Conservation (phyloP, 1,140 invertebrate genomes). For the Pseudomyrmex gracilis region DNA sequence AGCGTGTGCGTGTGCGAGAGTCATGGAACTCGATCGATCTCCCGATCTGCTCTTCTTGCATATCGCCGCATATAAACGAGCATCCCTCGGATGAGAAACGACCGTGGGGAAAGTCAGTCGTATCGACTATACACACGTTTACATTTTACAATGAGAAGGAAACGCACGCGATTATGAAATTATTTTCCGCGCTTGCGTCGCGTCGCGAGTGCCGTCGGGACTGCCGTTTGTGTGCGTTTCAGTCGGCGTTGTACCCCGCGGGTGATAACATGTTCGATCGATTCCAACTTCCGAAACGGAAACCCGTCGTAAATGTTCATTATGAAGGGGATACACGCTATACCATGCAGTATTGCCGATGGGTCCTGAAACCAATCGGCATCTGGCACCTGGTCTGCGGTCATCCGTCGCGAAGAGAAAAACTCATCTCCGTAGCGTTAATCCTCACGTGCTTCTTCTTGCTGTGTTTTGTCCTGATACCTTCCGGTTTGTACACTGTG, state of each 20-base stretch:
- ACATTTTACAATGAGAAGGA: neutral
- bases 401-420: neutral
- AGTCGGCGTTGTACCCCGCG: conserved; percentile 26
- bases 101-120: conserved; percentile 13
- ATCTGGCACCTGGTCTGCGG: conserved; percentile 62
- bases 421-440: neutral
- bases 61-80: neutral
- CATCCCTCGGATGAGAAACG: neutral
- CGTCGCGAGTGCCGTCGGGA: neutral
- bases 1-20: neutral
- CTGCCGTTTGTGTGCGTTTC: neutral
- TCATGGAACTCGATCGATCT: conserved; percentile 16
- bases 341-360: conserved; percentile 63
- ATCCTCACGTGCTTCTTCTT: conserved; percentile 15
- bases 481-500: conserved; percentile 36
- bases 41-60: neutral
- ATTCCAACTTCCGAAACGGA: neutral
- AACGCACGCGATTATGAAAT: conserved; percentile 1
- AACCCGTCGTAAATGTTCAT: neutral
- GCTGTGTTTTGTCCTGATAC: conserved; percentile 61
- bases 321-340: conserved; percentile 20
- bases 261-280: conserved; percentile 45
- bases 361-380: conserved; percentile 71
- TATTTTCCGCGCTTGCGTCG: conserved; percentile 57
- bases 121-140: neutral